Evolutionary conservation across 2,888 invertebrate genomes (phyloP).

Genomic region (Phalangium opilio): DNA sequence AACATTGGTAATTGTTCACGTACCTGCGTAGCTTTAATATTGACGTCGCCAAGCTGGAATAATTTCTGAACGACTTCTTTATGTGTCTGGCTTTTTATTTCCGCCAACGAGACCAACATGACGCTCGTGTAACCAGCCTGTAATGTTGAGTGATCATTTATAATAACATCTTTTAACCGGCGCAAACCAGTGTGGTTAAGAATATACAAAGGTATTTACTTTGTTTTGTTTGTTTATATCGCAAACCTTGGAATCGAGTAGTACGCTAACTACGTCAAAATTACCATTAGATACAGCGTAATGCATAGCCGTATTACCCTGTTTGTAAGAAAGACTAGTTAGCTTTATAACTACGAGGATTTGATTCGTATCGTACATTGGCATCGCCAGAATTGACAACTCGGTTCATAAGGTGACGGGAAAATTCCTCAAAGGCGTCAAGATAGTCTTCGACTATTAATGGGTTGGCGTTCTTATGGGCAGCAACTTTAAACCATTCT

Average conservation of each 20-base stretch:
- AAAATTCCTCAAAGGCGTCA: constrained; percentile 63
- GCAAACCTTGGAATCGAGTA: constrained; percentile 73
- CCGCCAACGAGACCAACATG: constrained; percentile 73
- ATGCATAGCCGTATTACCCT: constrained; percentile 84
- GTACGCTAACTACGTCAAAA: constrained; percentile 70
- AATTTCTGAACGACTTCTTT: constrained; percentile 61
- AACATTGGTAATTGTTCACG: too few species aligned
- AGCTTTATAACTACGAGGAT: not conserved
- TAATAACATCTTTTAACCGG: not conserved
- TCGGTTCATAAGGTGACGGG: constrained; percentile 52
- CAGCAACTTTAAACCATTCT: constrained; percentile 74
- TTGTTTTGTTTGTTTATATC: constrained; percentile 70
- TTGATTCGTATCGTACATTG: constrained; percentile 43
- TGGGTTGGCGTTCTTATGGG: constrained; percentile 54
- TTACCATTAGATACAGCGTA: constrained; percentile 84
- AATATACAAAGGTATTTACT: constrained; percentile 19
- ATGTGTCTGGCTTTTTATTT: constrained; percentile 56
- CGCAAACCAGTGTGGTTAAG: constrained; percentile 3
- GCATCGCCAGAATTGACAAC: constrained; percentile 71
- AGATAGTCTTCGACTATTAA: constrained; percentile 66
- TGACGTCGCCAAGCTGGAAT: constrained; percentile 71
- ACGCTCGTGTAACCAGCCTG: constrained; percentile 71
- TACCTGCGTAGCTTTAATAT: constrained; percentile 66
- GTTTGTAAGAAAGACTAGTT: constrained; percentile 8
- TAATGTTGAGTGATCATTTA: not conserved